Evolutionary conservation across 2,888 invertebrate species (phyloP).

Genomic region (Morpho deidamia): DNA sequence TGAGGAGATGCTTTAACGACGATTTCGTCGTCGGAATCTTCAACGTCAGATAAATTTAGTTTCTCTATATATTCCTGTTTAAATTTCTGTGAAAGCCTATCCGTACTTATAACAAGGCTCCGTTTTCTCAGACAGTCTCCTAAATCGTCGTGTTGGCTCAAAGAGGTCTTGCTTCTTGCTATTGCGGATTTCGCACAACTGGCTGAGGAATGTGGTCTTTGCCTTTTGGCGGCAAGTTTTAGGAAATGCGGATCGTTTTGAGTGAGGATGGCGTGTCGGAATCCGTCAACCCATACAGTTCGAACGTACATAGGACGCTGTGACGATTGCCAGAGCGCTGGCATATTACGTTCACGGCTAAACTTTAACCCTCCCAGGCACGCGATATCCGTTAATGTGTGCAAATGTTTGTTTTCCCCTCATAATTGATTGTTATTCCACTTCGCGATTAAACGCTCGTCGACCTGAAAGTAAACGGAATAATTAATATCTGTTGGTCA

Average conservation of each 20-base stretch:
- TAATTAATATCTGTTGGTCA: constrained; percentile 13
- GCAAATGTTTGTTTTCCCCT: constrained; percentile 36
- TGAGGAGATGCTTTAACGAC: constrained; percentile 47
- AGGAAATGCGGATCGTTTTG: constrained; percentile 78
- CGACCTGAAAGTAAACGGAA: constrained; percentile 14
- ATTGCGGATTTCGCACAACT: constrained; percentile 34
- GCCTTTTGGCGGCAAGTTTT: constrained; percentile 41
- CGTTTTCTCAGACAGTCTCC: constrained; percentile 45
- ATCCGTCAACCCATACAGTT: constrained; percentile 85
- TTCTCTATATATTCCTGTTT: constrained; percentile 46
- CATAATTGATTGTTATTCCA: constrained; percentile 50
- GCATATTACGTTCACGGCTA: constrained; percentile 56
- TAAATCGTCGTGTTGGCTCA: constrained; percentile 45
- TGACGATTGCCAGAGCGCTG: constrained; percentile 80
- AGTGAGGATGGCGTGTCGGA: constrained; percentile 83
- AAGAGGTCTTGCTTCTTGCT: constrained; percentile 33
- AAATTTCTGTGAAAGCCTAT: constrained; percentile 35
- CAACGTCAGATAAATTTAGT: constrained; percentile 51
- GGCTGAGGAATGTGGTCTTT: constrained; percentile 56
- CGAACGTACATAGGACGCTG: constrained; percentile 80
- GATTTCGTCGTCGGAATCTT: constrained; percentile 51
- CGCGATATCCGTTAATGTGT: constrained; percentile 45
- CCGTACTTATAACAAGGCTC: constrained; percentile 53
- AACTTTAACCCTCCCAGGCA: constrained; percentile 39
- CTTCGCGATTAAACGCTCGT: constrained; percentile 11